A percentile compares a stretch with the other conserved stretches of the same genome.
These are phyloP conservation scores for Agapostemon virescens DNA, from an alignment of 2,888 invertebrate species.

Conservation along the genomic window DNA sequence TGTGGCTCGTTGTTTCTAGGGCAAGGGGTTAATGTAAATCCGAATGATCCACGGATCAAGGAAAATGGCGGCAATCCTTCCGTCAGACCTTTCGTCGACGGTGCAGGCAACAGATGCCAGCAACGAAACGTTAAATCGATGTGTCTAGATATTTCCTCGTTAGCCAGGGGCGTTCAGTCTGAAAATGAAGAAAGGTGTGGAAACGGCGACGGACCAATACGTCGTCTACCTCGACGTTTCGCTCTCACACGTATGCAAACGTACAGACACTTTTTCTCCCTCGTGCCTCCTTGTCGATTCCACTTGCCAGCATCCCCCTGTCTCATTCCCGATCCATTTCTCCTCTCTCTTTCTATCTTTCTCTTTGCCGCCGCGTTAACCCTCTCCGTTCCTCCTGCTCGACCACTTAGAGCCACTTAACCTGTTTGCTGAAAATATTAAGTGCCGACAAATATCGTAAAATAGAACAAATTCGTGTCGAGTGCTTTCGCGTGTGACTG, in stretches of 20 bases:
- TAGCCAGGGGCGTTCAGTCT: slow-evolving; percentile 38
- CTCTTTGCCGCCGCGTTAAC: slow-evolving; percentile 20
- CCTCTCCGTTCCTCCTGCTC: slow-evolving; percentile 59
- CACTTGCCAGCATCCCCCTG: neutral
- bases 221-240: slow-evolving; percentile 49
- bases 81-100: neutral
- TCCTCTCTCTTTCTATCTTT: slow-evolving; percentile 4
- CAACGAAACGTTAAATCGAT: slow-evolving; percentile 5
- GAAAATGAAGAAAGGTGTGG: slow-evolving; percentile 60
- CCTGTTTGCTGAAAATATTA: slow-evolving; percentile 76
- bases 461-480: slow-evolving; percentile 73
- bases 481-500: slow-evolving; percentile 71
- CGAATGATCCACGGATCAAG: no score
- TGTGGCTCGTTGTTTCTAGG: no score
- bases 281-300: slow-evolving; percentile 14
- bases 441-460: slow-evolving; percentile 73
- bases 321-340: neutral
- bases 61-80: neutral
- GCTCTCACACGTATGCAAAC: slow-evolving; percentile 21
- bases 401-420: slow-evolving; percentile 74
- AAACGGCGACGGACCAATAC: slow-evolving; percentile 63
- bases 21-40: no score
- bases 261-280: slow-evolving; percentile 15
- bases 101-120: neutral
- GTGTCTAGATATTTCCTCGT: slow-evolving; percentile 24